phyloP scores from a whole-genome alignment of 2,888 invertebrate genomes.

The Acleris laterana region DNA sequence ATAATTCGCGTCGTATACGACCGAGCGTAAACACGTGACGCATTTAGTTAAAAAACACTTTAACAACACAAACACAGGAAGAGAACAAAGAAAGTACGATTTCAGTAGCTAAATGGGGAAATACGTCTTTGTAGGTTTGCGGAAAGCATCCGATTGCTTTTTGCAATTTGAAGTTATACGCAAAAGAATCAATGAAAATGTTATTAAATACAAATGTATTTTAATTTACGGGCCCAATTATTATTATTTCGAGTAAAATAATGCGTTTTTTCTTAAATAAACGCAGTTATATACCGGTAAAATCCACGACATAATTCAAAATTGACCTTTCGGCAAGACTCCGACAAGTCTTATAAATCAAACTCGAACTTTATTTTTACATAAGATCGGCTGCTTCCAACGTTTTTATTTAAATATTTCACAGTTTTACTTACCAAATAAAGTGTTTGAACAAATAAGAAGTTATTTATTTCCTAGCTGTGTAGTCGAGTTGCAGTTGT shows the following conservation, averaged over 20 bases:
- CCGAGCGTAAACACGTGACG: conserved; percentile 24
- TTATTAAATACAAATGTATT: conserved; percentile 43
- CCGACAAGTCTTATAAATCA: conserved; percentile 30
- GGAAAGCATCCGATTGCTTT: conserved; percentile 15
- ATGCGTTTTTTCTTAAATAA: conserved; percentile 40
- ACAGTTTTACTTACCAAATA: conserved; percentile 68
- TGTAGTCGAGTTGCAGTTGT: conserved; percentile 71
- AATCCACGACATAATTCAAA: conserved; percentile 55
- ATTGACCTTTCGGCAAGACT: conserved; percentile 44
- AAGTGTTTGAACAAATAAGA: conserved; percentile 61
- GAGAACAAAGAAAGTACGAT: conserved; percentile 41
- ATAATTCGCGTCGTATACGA: conserved; percentile 11
- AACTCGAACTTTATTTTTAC: conserved; percentile 21
- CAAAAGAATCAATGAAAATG: conserved; percentile 55
- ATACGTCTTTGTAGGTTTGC: conserved; percentile 34
- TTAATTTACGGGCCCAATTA: conserved; percentile 50
- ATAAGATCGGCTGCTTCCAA: conserved; percentile 8
- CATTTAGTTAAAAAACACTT: conserved; percentile 15
- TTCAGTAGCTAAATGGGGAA: conserved; percentile 34
- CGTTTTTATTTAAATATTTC: conserved; percentile 38
- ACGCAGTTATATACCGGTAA: conserved; percentile 59
- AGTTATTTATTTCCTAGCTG: conserved; percentile 77
- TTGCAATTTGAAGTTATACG: conserved; percentile 38
- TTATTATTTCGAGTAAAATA: conserved; percentile 48
- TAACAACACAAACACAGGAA: conserved; percentile 11